These are phyloP conservation scores for Phylloscopus trochilus DNA, from an alignment of 2,113 vertebrate genomes.

Conservation along the genomic window DNA sequence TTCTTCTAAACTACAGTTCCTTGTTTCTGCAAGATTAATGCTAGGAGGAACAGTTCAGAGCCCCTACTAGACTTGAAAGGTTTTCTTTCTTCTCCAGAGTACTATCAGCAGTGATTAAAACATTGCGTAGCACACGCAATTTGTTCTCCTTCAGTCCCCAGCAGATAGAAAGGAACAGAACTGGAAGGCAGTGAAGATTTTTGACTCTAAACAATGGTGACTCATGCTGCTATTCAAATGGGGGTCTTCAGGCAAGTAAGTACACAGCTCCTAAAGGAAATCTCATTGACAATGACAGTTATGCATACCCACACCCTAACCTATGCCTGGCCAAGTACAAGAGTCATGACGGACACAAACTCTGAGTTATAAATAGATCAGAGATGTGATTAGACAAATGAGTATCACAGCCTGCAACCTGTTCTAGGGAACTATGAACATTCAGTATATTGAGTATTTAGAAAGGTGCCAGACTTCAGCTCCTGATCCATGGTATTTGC, in stretches of 20 bases:
- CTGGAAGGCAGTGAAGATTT: not conserved
- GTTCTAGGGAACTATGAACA: not conserved
- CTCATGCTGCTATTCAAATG: not conserved
- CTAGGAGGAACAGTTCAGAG: not conserved
- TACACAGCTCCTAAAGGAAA: not conserved
- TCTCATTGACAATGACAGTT: not conserved
- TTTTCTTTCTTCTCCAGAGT: not conserved
- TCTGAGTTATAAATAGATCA: not conserved
- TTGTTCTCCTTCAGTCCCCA: not conserved
- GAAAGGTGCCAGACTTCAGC: not conserved
- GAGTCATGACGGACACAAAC: not conserved
- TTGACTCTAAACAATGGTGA: not conserved
- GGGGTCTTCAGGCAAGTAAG: not conserved
- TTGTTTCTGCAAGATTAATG: not conserved
- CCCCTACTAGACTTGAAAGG: not conserved
- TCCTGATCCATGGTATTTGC: constrained; percentile 48
- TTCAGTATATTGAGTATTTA: not conserved
- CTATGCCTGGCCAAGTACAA: not conserved
- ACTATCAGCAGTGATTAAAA: not conserved
- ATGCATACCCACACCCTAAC: not conserved
- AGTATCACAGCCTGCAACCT: not conserved
- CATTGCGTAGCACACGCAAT: fast-evolving
- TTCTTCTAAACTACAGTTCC: not conserved
- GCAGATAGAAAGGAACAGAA: not conserved
- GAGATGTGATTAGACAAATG: not conserved